phyloP scores from a whole-genome alignment of 2,797 vertebrate species.

The Hydrolagus colliei region DNA sequence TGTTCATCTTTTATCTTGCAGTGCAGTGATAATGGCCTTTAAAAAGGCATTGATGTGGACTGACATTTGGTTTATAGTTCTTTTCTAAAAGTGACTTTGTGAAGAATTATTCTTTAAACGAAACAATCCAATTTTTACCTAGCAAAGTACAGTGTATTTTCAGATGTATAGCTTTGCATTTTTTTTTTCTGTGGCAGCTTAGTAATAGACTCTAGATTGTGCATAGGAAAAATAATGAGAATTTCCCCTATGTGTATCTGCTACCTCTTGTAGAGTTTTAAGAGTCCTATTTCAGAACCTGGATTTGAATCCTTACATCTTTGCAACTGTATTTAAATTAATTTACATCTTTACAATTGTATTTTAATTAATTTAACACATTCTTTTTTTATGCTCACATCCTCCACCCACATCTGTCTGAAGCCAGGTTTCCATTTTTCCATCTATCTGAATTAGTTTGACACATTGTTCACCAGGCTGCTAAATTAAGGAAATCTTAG shows the following conservation, averaged over 20 bases:
- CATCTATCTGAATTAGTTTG: no score
- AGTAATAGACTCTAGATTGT: not conserved
- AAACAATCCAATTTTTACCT: not conserved
- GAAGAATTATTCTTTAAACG: not conserved
- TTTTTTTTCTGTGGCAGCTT: not conserved
- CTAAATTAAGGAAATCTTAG: not conserved
- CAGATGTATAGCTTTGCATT: not conserved
- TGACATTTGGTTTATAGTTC: not conserved
- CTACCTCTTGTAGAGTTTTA: not conserved
- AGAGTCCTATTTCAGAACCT: no score
- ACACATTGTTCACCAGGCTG: not conserved
- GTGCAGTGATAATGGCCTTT: no score
- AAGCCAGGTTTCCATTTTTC: no score
- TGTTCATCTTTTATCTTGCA: not conserved
- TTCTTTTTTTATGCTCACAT: no score
- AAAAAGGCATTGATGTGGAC: not conserved
- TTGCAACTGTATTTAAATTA: no score
- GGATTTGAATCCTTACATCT: not conserved
- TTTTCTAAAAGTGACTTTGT: not conserved
- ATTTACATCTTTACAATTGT: no score
- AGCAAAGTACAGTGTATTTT: not conserved
- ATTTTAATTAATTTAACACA: no score
- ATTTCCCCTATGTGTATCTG: not conserved
- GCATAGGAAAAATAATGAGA: not conserved
- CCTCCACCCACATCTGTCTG: no score